These are phyloP conservation scores for Onychostruthus taczanowskii DNA, from an alignment of 2,113 vertebrate genomes.

Conservation along the genomic window DNA sequence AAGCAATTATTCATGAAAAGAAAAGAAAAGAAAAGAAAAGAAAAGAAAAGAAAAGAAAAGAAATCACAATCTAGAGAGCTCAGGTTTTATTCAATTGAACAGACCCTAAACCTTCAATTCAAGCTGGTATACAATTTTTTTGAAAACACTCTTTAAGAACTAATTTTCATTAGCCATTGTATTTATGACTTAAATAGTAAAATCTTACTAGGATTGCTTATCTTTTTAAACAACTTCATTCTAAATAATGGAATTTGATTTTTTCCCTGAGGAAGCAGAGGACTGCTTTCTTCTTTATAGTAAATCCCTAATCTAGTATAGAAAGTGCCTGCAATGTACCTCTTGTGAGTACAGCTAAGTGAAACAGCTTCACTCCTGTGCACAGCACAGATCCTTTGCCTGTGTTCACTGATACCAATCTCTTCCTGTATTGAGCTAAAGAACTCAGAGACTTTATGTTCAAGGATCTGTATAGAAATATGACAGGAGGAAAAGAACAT, in stretches of 20 bases:
- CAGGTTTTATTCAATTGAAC: not conserved
- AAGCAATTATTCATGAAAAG: not conserved
- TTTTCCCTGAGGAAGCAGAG: not conserved
- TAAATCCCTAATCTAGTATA: not conserved
- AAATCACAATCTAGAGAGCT: not conserved
- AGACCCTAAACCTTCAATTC: not conserved
- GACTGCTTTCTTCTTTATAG: not conserved
- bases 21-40: too few relatives aligned
- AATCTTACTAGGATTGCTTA: not conserved
- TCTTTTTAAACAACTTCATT: not conserved
- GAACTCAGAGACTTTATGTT: not conserved
- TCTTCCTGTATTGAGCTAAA: not conserved
- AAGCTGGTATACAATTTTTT: not conserved
- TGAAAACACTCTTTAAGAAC: not conserved
- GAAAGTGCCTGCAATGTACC: not conserved
- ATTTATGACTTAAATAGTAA: not conserved
- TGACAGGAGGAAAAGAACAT: not conserved
- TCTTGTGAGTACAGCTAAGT: not conserved
- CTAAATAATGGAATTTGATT: not conserved
- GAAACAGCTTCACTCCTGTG: not conserved
- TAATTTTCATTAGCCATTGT: not conserved
- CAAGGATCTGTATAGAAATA: not conserved
- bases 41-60: not conserved
- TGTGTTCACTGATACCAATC: not conserved
- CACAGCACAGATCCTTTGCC: not conserved